These are phyloP conservation scores for Rotaria macrura DNA, from an alignment of 2,888 invertebrate species.

Conservation along the genomic window DNA sequence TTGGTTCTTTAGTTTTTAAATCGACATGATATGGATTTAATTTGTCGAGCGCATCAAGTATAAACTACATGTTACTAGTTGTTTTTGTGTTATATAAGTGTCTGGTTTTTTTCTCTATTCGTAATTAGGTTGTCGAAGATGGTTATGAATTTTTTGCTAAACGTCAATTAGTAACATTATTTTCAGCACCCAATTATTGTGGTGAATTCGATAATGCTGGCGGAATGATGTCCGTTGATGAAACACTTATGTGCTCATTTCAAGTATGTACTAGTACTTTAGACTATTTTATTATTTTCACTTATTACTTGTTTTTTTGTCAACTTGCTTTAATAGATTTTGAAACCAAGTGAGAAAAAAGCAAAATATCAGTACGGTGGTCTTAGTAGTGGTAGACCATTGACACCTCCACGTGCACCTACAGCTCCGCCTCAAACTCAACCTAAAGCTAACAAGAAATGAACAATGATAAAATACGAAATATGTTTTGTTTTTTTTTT, in stretches of 20 bases:
- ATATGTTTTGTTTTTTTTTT: not conserved
- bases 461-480: not conserved
- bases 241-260: conserved; percentile 96
- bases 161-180: conserved; percentile 87
- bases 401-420: conserved; percentile 41
- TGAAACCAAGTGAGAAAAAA: conserved; percentile 55
- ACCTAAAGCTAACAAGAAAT: not conserved
- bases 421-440: not conserved
- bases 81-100: no score
- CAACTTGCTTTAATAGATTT: conserved; percentile 39
- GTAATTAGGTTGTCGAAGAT: conserved; percentile 74
- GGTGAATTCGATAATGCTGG: conserved; percentile 98
- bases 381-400: conserved; percentile 49
- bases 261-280: conserved; percentile 71
- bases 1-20: conserved; percentile 56
- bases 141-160: conserved; percentile 99
- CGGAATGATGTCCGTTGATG: conserved; percentile 99
- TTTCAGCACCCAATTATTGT: conserved; percentile 95
- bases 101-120: no score
- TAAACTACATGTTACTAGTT: no score
- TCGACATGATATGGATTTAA: conserved; percentile 87
- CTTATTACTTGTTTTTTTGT: conserved; percentile 38
- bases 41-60: conserved; percentile 92
- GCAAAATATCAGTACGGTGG: conserved; percentile 54
- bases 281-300: no score